These are phyloP conservation scores for Psophia crepitans DNA, from an alignment of 2,113 vertebrate species.

Conservation along the genomic window DNA sequence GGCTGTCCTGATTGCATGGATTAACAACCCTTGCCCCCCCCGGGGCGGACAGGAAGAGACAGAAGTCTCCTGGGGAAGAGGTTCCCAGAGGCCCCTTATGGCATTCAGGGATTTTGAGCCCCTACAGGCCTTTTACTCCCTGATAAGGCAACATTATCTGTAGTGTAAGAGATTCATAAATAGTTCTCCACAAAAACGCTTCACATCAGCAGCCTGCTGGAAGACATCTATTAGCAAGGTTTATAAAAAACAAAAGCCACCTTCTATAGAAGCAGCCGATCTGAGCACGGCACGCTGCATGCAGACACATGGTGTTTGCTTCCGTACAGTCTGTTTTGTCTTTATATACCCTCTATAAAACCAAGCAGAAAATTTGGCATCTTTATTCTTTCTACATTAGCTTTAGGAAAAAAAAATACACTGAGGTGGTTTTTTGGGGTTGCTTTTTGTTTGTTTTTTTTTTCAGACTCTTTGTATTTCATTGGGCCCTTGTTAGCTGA, in stretches of 20 bases:
- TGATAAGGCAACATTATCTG: conserved; percentile 52
- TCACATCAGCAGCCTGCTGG: conserved; percentile 11
- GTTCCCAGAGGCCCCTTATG: background rate
- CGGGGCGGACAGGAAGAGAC: background rate
- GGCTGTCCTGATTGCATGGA: conserved; percentile 20
- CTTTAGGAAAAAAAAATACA: background rate
- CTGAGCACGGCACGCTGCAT: background rate
- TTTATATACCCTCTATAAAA: conserved; percentile 45
- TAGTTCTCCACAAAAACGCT: conserved; percentile 32
- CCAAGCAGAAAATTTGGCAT: conserved; percentile 52
- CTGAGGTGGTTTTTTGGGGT: background rate
- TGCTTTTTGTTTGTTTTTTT: background rate
- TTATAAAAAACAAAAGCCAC: background rate
- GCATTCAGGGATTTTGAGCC: conserved; percentile 14
- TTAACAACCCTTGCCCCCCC: conserved; percentile 2
- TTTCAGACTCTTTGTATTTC: conserved; percentile 56
- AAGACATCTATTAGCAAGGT: background rate
- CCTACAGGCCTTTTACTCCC: background rate
- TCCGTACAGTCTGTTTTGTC: conserved; percentile 42
- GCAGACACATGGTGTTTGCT: conserved; percentile 39
- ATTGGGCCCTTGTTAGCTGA: conserved; percentile 46
- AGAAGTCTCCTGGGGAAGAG: background rate
- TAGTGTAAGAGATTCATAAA: conserved; percentile 67
- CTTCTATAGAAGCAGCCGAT: conserved; percentile 27
- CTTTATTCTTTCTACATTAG: conserved; percentile 41